Conservation (phyloP, 2,888 invertebrate species). For the Phorcus lineatus region DNA sequence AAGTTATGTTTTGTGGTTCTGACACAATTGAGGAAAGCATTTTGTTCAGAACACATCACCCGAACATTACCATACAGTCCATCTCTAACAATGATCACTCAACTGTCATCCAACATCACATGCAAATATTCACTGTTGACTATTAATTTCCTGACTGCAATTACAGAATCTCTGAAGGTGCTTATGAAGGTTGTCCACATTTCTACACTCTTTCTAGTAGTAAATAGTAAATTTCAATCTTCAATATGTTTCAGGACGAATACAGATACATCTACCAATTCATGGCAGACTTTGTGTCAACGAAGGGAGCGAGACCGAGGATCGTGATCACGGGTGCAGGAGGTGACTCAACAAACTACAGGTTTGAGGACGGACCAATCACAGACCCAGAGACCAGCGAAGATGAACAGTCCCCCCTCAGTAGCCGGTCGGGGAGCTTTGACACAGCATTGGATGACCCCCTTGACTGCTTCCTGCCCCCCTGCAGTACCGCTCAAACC, state of each 20-base stretch:
- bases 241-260: conserved; percentile 62
- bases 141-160: no score
- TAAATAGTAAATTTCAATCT: background rate
- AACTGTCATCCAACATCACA: no score
- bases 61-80: no score
- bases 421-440: conserved; percentile 44
- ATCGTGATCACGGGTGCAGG: conserved; percentile 57
- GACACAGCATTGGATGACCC: conserved; percentile 43
- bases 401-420: conserved; percentile 37
- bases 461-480: conserved; percentile 34
- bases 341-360: conserved; percentile 41
- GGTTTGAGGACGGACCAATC: background rate
- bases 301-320: conserved; percentile 56
- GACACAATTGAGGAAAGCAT: no score
- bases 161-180: no score
- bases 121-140: no score
- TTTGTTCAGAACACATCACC: no score
- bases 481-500: conserved; percentile 33
- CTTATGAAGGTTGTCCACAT: no score
- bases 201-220: no score
- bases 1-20: no score
- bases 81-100: no score
- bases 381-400: conserved; percentile 16
- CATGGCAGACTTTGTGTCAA: conserved; percentile 58
- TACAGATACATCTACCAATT: conserved; percentile 73